Base-by-base conservation (phyloP, 2,888 invertebrate genomes). In the Tridacna crocea region DNA sequence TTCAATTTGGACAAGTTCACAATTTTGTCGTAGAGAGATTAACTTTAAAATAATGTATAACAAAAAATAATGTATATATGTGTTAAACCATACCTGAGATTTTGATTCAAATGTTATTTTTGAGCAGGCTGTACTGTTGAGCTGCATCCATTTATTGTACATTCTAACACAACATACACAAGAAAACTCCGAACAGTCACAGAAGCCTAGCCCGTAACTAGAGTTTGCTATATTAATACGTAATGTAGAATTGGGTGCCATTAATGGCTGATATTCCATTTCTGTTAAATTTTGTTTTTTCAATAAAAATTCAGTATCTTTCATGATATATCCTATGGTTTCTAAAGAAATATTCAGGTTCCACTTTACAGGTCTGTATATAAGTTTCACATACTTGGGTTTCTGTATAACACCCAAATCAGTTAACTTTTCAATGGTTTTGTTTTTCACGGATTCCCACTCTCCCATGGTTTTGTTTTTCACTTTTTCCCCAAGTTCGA, bases 111-210 rank as follows among this genome's bases (percentile, higher is more conserved):
- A 92, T 11, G 90, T 91, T 75, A 92, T 88, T 79, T 90, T 90
- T 36, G 91, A 84, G 85, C 92, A 92, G 6, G 90, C 89, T 17
- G 91, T 91, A 51, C 83, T 87, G 70, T 89, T 91, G 0, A 92
- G 83, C 51, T 90, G 90, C 61, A 92, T 88, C 76, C 87, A 88
- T 46, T 88, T 89, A 60, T 88, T 90, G 65, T 83, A 81, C 15
- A 92, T 77, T 65, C 88, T 85, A 0, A 90, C 91, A 90, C 92
- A 92, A 75, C 92, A 92, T 60, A 89, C 77, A 77, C 92, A 92
- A 46, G 91, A 87, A n/a, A 87, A 87, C 61, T 91, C 92, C 58
- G 85, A 84, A 77, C 92, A 92, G 63, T 91, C 91, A 88, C 92
- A 92, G 72, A 89, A 92, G 0, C 92, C 92, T 58, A 91, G 82